Conservation (phyloP, 2,797 vertebrate genomes). For the Muraenolepis orangiensis region DNA sequence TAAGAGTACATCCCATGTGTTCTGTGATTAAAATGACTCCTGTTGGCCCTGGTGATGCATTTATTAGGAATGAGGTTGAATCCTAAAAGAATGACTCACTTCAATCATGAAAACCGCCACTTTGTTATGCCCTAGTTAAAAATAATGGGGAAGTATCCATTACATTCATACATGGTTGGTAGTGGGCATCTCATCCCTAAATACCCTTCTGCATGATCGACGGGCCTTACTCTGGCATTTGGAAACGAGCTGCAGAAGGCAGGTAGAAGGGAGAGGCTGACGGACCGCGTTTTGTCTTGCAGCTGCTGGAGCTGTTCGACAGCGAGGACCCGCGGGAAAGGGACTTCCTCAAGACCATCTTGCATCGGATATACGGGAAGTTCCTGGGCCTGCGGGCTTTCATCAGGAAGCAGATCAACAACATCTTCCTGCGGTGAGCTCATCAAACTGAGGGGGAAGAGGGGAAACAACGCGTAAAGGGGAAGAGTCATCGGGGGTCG, state of each 20-base stretch:
- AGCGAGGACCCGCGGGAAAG: slow-evolving; percentile 96
- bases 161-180: background rate
- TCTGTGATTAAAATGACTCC: slow-evolving; percentile 25
- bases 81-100: background rate
- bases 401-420: slow-evolving; percentile 99
- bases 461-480: background rate
- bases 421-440: slow-evolving; percentile 96
- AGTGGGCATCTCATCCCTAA: background rate
- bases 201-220: background rate
- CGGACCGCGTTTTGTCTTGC: slow-evolving; percentile 16
- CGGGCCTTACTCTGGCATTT: background rate
- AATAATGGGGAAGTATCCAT: background rate
- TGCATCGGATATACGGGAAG: slow-evolving; percentile 97
- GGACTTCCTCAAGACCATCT: slow-evolving; percentile 95
- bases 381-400: slow-evolving; percentile 96
- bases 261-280: background rate
- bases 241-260: background rate
- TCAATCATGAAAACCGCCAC: background rate
- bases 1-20: slow-evolving; percentile 6
- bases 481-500: background rate
- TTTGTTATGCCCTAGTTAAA: background rate
- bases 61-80: background rate
- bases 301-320: slow-evolving; percentile 96
- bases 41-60: background rate
- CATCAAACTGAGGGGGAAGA: background rate